Base-by-base conservation (phyloP, 2,888 invertebrate species). In the Oithona nana region DNA sequence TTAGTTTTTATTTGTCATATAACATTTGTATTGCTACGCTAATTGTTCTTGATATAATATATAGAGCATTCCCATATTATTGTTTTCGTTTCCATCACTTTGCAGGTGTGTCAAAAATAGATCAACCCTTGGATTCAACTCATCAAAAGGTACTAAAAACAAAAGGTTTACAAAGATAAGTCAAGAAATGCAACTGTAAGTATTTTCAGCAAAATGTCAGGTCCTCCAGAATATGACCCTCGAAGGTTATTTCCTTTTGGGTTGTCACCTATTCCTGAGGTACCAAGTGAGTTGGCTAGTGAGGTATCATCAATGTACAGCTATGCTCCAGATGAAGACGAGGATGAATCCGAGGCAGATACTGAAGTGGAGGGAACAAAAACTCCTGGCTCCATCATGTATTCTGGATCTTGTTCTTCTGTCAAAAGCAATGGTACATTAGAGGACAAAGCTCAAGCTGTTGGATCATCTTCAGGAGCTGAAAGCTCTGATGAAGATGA, bases 231-330 rank as follows among this genome's bases (percentile, higher is more conserved):
- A 30, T 57, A 30, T 3, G 57, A 57, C 31, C 39, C 30, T 1
- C 29, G 57, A 30, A 4, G 57, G 26, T n/a, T 39, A 11, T 57
- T 57, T 26, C 57, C 57, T 11, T 57, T 57, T 31, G 57, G 57
- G 4, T 39, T 57, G 30, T 57, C 57, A 24, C 57, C 57, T 22
- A 57, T 57, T 2, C 57, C 57, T 6, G 57, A 57, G 22, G 57
- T 57, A 16, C 57, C 57, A 30, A 57, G 57, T 57, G 57, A 57
- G 31, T 26, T 57, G 22, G 57, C 57, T 4, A 57, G 57, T 39
- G 57, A 57, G 26, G 28, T 30, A 29, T 57, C 57, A 3, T 57
- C 57, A 29, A 57, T 39, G 8, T 57, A 28, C 22, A 20, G 30
- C 24, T 22, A 29, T 29, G 24, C 22, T n/a, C n/a, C 16, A 1